Percentiles rank a stretch among this genome's conserved stretches.
Evolutionary conservation across 2,888 invertebrate species (phyloP).

Genomic region (Lasioglossum vierecki): DNA sequence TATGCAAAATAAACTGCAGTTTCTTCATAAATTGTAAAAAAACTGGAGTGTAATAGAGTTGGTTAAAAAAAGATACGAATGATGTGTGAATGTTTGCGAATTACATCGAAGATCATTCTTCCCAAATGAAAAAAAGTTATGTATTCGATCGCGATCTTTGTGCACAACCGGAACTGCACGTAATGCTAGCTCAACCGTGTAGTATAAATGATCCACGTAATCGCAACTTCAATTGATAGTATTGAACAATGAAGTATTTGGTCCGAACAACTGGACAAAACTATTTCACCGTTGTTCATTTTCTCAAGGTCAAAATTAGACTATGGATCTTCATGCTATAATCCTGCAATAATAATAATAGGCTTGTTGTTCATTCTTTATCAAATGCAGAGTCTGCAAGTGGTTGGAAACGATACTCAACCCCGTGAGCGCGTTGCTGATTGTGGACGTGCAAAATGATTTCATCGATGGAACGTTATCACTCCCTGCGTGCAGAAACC

Average conservation of each 20-base stretch:
- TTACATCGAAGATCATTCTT: neutral
- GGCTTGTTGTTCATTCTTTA: neutral
- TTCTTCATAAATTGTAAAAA: too few species aligned
- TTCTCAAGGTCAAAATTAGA: too few species aligned
- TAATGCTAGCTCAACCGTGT: neutral
- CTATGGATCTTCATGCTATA: too few species aligned
- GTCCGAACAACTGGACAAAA: too few species aligned
- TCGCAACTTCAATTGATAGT: neutral
- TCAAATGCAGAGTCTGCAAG: constrained; percentile 89
- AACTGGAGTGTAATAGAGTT: too few species aligned
- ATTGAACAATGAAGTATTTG: too few species aligned
- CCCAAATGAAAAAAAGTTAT: neutral
- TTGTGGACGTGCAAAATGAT: constrained; percentile 99
- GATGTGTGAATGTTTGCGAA: neutral
- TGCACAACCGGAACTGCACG: neutral
- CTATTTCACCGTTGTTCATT: too few species aligned
- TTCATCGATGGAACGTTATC: constrained; percentile 97
- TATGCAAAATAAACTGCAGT: too few species aligned
- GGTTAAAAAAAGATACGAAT: too few species aligned
- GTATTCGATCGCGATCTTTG: neutral
- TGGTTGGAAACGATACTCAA: constrained; percentile 91
- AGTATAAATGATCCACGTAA: neutral
- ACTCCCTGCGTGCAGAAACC: constrained; percentile 94
- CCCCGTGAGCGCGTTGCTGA: constrained; percentile 93
- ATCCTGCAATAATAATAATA: too few species aligned